Conservation (phyloP, 2,113 vertebrate genomes). For the Mirounga angustirostris region DNA sequence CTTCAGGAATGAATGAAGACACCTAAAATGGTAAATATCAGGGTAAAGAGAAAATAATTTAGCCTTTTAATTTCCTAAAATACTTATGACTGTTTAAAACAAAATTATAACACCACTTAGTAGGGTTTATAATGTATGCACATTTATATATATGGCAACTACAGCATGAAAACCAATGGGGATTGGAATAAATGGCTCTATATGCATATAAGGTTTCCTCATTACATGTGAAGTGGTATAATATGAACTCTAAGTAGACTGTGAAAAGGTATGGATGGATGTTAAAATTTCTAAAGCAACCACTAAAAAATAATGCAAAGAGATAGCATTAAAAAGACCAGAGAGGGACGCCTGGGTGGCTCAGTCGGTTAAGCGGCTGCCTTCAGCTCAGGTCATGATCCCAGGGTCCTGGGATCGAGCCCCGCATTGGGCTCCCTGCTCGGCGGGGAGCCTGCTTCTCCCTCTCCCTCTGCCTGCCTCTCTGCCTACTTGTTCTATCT, state of each 20-base stretch:
- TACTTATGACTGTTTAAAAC: neutral
- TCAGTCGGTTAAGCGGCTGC: no score
- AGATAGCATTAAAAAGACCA: neutral
- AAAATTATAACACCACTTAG: neutral
- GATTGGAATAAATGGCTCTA: neutral
- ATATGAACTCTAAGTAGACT: neutral
- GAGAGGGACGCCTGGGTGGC: neutral
- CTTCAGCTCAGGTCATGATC: no score
- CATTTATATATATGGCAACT: neutral
- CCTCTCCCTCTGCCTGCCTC: no score
- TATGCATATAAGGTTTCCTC: neutral
- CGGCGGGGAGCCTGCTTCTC: no score
- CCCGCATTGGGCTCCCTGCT: no score
- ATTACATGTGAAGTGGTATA: neutral
- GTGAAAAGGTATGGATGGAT: neutral
- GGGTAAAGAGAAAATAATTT: neutral
- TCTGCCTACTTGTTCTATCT: no score
- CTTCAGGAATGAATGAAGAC: neutral
- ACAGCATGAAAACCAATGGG: neutral
- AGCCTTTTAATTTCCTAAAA: slow-evolving; percentile 19
- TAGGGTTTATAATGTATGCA: neutral
- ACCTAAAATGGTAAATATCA: neutral
- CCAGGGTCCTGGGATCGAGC: no score
- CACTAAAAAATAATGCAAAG: neutral
- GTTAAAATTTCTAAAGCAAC: neutral